phyloP scores from a whole-genome alignment of 2,113 vertebrate species.

The Percina caprodes region DNA sequence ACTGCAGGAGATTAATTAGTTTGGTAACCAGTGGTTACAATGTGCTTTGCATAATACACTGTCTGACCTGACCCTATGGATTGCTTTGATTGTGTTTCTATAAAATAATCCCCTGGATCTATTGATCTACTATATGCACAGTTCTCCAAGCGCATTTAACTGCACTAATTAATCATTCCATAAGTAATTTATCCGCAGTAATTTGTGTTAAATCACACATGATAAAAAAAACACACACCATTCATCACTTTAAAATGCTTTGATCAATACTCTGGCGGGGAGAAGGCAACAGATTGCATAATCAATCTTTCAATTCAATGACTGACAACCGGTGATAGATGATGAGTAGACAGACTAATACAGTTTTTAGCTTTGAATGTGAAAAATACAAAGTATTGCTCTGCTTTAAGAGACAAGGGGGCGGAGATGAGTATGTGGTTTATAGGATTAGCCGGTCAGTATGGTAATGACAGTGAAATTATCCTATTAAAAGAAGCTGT shows the following conservation, averaged over 20 bases:
- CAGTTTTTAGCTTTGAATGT: slow-evolving; percentile 13
- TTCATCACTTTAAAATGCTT: slow-evolving; percentile 49
- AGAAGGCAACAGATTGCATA: slow-evolving; percentile 33
- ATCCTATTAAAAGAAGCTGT: slow-evolving; percentile 45
- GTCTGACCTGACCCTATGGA: slow-evolving; percentile 34
- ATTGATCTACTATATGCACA: slow-evolving; percentile 4
- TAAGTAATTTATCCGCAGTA: slow-evolving; percentile 48
- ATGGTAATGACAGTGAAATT: slow-evolving; percentile 38
- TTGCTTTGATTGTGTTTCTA: slow-evolving; percentile 21
- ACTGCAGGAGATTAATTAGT: slow-evolving; percentile 35
- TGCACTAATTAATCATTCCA: slow-evolving; percentile 43
- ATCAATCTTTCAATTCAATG: slow-evolving; percentile 54
- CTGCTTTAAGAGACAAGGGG: slow-evolving; percentile 30
- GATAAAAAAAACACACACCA: slow-evolving; percentile 3
- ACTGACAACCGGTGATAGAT: slow-evolving; percentile 59
- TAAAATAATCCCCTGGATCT: slow-evolving; percentile 8
- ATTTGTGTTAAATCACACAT: slow-evolving; percentile 46
- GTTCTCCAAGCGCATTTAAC: neutral
- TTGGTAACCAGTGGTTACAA: slow-evolving; percentile 28
- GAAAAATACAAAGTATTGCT: slow-evolving; percentile 14
- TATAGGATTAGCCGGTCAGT: slow-evolving; percentile 45
- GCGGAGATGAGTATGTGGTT: slow-evolving; percentile 15
- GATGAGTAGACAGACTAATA: slow-evolving; percentile 1
- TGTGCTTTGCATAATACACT: slow-evolving; percentile 27
- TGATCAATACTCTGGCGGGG: slow-evolving; percentile 49